Evolutionary conservation across 1,140 invertebrate genomes (phyloP), one percentile per base, ranked within the genome.

Genomic region (Drosophila mojavensis): DNA sequence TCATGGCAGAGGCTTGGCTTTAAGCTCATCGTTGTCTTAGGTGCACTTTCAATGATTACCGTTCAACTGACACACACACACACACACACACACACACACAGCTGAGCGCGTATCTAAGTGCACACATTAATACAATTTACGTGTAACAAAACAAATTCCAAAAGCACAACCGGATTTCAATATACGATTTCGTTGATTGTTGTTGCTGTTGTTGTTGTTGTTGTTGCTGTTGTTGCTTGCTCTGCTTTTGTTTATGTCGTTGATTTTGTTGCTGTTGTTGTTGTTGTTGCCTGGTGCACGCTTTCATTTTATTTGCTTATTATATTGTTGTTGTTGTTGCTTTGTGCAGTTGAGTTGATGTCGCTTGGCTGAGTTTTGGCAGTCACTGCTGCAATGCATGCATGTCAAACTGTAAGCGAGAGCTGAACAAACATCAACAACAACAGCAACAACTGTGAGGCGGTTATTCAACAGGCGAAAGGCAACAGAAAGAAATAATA

Each of bases 391-490:
- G 43, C 43, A 70, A 51, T 24, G 20, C 55, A 15, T 60, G 70
- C 63, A 61, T 55, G 24, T 75, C 73, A 75, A 75, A 75, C 73
- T 65, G 73, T 75, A 59, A 70, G 45, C 59, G 41, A 67, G 56
- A 55, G 33, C 39, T n/a, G 58, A 30, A 53, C 17, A 43, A 58
- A 28, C 28, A 30, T 30, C 4, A 30, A 30, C 28, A 30, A 5
- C 28, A 30, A 30, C 28, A 30, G 5, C 56, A 60, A 20, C 33
- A 61, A 6, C 9, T n/a, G 30, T 5, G 5, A 36, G 10, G 10
- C 41, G 58, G 58, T 74, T 74, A 74, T 74, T 69, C 71, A 74
- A 74, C 60, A 75, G 61, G 73, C 67, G 67, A 75, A 71, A 71
- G 71, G 65, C 60, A 47, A 43, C 47, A 11, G 64, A 56, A 56